Base-by-base conservation (phyloP, 2,888 invertebrate species). In the Drosophila emarginata region DNA sequence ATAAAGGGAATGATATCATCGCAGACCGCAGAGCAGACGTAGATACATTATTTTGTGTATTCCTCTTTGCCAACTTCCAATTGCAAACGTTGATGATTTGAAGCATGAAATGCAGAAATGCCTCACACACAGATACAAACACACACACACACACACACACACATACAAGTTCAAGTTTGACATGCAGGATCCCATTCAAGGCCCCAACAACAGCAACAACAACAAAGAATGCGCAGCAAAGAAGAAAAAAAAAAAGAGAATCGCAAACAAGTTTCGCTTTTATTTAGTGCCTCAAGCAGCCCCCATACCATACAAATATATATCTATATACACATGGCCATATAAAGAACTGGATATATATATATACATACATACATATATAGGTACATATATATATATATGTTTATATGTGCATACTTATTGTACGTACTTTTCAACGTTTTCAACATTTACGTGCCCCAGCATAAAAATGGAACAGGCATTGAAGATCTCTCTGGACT, bases 151-250 rank as follows among this genome's bases (percentile, higher is more conserved):
- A 59, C 37, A 68, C 64, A 54, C 18, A 21, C 57, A 67, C 56
- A 67, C 63, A 65, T 21, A 62, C 80, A 76, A 87, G 81, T 83
- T 83, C 80, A 81, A 81, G 87, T 87, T 87, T 80, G 84, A 72
- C 72, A 83, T 79, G 69, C 88, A 84, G 88, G 84, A 84, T 88
- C 88, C 87, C 88, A 86, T 82, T 87, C 88, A 88, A 88, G 88
- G 85, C 88, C 85, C 88, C 88, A 79, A 65, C 71, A 60, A 51
- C 53, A 39, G 12, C 45, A 40, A 11, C 40, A 39, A 14, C 45
- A 40, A 11, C 40, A 62, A 57, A 45, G 59, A 70, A 50, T 50
- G 40, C 53, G 18, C 32, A 50, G 51, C 60, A 51, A 71, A 36
- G 61, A 26, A 66, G 52, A 52, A 61, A 61, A 23, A 57, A 61